These are phyloP conservation scores for Phrynocephalus forsythii DNA, from an alignment of 2,797 vertebrate genomes.

Conservation along the genomic window DNA sequence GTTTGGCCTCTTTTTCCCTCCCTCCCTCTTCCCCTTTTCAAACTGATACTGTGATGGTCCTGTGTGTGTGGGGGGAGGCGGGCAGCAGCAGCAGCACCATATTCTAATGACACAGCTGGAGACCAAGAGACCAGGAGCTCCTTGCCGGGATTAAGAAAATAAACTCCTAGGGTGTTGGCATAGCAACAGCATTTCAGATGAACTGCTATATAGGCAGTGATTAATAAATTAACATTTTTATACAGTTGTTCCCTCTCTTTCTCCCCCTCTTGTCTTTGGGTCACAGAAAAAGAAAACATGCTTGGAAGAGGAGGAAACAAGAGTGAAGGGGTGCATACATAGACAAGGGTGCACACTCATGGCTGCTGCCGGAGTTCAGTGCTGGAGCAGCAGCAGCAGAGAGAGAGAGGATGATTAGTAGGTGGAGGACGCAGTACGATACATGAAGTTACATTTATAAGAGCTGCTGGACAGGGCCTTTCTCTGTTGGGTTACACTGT, in stretches of 20 bases:
- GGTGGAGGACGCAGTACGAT: background rate
- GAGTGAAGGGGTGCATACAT: background rate
- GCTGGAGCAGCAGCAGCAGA: background rate
- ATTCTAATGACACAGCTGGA: slow-evolving; percentile 88
- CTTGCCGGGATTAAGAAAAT: slow-evolving; percentile 96
- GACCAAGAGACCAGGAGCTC: slow-evolving; percentile 90
- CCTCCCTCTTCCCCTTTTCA: slow-evolving; percentile 56
- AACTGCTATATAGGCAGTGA: slow-evolving; percentile 85
- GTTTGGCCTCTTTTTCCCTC: slow-evolving; percentile 65
- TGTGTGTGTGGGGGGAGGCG: slow-evolving; percentile 24
- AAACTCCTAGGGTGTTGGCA: slow-evolving; percentile 97
- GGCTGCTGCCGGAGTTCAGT: background rate
- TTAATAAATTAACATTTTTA: slow-evolving; percentile 90
- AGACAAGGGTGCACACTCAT: background rate
- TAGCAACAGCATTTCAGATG: slow-evolving; percentile 92
- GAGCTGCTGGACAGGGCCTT: background rate
- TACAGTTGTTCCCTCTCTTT: slow-evolving; percentile 73
- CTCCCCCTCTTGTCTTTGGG: slow-evolving; percentile 57
- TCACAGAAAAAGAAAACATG: background rate
- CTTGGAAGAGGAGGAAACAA: no score
- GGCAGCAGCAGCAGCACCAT: slow-evolving; percentile 71
- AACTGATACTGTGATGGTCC: slow-evolving; percentile 75
- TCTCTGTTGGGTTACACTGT: background rate
- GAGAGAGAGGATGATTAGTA: background rate
- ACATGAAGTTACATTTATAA: background rate